These are phyloP conservation scores for Copidosoma aretas DNA, from an alignment of 2,888 invertebrate genomes.

Conservation along the genomic window DNA sequence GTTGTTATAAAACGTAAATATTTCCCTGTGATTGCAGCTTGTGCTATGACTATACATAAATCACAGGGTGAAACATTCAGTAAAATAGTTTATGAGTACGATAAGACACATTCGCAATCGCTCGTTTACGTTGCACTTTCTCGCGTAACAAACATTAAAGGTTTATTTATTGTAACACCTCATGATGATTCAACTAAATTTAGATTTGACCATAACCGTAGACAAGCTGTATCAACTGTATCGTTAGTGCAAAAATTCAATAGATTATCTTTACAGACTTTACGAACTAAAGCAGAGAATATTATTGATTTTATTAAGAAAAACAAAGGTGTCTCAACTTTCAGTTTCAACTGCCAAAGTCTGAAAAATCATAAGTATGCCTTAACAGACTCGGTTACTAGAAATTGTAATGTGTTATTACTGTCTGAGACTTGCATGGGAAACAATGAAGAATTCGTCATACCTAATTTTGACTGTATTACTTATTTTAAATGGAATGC, in stretches of 20 bases:
- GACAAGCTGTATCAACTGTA: constrained; percentile 4
- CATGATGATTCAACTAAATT: constrained; percentile 13
- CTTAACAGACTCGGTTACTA: constrained; percentile 2
- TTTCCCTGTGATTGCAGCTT: constrained; percentile 38
- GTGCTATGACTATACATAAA: constrained; percentile 42
- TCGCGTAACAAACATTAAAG: constrained; percentile 20
- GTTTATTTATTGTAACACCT: constrained; percentile 12
- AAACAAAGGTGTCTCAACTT: not conserved
- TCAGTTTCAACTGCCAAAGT: constrained; percentile 25
- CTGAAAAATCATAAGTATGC: constrained; percentile 14
- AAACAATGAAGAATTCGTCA: too few relatives aligned
- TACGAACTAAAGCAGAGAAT: not conserved
- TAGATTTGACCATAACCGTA: constrained; percentile 10
- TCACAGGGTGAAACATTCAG: constrained; percentile 40
- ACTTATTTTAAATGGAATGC: too few relatives aligned
- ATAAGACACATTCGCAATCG: constrained; percentile 28
- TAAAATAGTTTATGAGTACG: constrained; percentile 38
- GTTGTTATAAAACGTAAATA: constrained; percentile 36
- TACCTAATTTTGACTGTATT: too few relatives aligned
- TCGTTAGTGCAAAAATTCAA: constrained; percentile 10
- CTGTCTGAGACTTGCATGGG: constrained; percentile 25
- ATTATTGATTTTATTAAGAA: not conserved
- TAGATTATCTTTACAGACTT: constrained; percentile 7
- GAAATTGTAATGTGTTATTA: constrained; percentile 12
- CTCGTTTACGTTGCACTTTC: constrained; percentile 35